A percentile compares a stretch with the other conserved stretches of the same genome.
phyloP scores from a whole-genome alignment of 1,140 invertebrate species.

The Coenobita brevimanus region DNA sequence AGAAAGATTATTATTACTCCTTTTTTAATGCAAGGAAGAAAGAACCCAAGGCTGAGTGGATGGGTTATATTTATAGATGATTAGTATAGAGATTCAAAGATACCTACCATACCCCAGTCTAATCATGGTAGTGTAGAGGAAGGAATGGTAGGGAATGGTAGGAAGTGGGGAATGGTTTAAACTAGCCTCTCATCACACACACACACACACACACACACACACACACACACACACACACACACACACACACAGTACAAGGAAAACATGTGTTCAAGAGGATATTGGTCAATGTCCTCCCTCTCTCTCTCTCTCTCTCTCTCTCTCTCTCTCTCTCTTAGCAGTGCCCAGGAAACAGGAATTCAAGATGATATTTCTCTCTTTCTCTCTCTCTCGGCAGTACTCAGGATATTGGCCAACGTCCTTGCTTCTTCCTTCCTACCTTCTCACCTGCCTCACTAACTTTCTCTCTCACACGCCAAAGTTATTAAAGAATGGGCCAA shows the following conservation, averaged over 20 bases:
- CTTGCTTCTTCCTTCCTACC: neutral
- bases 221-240: conserved; percentile 15
- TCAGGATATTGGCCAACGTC: neutral
- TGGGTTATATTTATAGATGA: no score
- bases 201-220: conserved; percentile 1
- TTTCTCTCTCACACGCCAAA: neutral
- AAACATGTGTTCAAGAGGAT: neutral
- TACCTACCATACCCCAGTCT: no score
- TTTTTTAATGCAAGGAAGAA: no score
- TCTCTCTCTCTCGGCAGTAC: neutral
- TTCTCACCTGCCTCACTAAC: no score
- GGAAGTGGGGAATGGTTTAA: neutral
- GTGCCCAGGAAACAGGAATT: neutral
- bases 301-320: neutral
- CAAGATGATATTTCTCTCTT: neutral
- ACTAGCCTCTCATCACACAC: no score
- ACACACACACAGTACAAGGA: neutral
- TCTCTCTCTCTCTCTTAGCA: neutral
- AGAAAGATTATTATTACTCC: no score
- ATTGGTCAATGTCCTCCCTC: neutral
- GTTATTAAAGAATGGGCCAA: neutral
- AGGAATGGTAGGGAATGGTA: neutral
- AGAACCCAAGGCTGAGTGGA: no score
- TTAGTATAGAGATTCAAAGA: no score
- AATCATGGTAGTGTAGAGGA: neutral